Conservation (phyloP, 2,888 invertebrate species). For the Phragmatobia fuliginosa region DNA sequence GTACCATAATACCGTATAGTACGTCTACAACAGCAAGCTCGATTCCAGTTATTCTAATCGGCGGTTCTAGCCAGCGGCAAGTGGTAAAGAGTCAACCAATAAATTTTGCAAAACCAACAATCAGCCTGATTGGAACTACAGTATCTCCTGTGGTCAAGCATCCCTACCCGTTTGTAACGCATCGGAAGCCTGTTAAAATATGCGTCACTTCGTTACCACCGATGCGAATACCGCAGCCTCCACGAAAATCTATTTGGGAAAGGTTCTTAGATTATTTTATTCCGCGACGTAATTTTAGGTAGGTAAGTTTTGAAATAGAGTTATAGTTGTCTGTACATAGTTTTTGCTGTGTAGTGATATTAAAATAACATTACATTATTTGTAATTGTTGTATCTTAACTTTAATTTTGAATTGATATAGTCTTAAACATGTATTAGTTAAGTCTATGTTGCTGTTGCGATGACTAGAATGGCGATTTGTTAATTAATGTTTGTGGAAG, state of each 20-base stretch:
- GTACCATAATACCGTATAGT: slow-evolving; percentile 37
- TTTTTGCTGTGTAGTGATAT: slow-evolving; percentile 37
- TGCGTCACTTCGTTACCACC: slow-evolving; percentile 69
- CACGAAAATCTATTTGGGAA: slow-evolving; percentile 65
- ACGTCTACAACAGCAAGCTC: slow-evolving; percentile 58
- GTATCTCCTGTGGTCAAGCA: slow-evolving; percentile 71
- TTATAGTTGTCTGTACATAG: background rate
- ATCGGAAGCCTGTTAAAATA: slow-evolving; percentile 69
- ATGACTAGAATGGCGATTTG: background rate
- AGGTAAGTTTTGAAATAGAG: slow-evolving; percentile 26
- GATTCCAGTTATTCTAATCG: slow-evolving; percentile 72
- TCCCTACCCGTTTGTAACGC: slow-evolving; percentile 77
- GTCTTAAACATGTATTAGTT: background rate
- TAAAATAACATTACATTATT: slow-evolving; percentile 29
- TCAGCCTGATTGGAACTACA: slow-evolving; percentile 75
- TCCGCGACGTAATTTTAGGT: slow-evolving; percentile 58
- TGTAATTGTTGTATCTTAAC: background rate
- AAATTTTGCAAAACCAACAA: slow-evolving; percentile 64
- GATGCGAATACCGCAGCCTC: slow-evolving; percentile 60
- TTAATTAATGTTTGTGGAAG: background rate
- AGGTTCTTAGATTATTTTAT: slow-evolving; percentile 72
- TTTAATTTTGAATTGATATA: background rate
- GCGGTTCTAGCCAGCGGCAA: slow-evolving; percentile 72
- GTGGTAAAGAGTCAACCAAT: slow-evolving; percentile 66
- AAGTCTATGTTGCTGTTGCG: background rate